Percentiles rank a stretch among this genome's conserved stretches.
phyloP scores from a whole-genome alignment of 2,113 vertebrate species.

The Butastur rufipennis region DNA sequence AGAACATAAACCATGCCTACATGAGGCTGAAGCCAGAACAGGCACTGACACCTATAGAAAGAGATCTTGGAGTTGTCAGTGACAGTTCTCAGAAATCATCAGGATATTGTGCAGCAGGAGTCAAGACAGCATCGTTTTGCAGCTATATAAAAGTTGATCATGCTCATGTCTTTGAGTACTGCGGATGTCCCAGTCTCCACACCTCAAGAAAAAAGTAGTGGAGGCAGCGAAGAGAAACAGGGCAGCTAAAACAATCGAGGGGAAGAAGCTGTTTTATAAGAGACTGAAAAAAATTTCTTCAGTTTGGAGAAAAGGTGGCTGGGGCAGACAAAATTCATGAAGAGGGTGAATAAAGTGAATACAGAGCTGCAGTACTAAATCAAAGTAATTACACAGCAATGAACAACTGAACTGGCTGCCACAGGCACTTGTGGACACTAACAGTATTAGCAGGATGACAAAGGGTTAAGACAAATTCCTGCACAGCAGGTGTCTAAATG shows the following conservation, averaged over 20 bases:
- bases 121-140: background rate
- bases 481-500: background rate
- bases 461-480: background rate
- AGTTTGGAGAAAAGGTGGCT: background rate
- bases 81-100: background rate
- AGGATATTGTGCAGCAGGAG: background rate
- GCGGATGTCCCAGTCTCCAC: background rate
- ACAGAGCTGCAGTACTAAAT: background rate
- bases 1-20: background rate
- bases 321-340: background rate
- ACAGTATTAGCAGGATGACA: background rate
- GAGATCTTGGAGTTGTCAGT: accelerated
- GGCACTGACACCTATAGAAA: background rate
- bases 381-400: background rate
- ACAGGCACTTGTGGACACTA: background rate
- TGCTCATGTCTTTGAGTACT: background rate
- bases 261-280: background rate
- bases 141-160: background rate
- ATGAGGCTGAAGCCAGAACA: background rate
- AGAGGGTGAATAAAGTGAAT: background rate
- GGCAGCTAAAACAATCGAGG: background rate
- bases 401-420: background rate
- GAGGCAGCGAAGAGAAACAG: background rate
- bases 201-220: background rate
- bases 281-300: background rate